Conservation (phyloP, 1,140 invertebrate species). For the Laodelphax striatellus region DNA sequence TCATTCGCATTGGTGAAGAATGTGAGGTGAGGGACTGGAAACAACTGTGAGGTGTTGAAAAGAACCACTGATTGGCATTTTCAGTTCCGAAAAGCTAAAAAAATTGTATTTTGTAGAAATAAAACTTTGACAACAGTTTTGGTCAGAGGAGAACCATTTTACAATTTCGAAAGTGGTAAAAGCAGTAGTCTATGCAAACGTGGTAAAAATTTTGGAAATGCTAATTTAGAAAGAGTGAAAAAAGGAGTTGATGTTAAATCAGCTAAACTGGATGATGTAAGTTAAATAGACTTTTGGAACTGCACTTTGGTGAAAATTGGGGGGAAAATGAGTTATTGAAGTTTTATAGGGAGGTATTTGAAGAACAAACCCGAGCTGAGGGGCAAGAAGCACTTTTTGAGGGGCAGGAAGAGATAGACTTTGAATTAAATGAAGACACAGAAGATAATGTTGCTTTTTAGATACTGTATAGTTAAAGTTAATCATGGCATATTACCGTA, state of each 20-base stretch:
- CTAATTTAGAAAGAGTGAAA: background rate
- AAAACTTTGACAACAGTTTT: background rate
- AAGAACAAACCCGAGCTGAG: background rate
- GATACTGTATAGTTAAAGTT: too few relatives aligned
- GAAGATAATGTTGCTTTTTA: too few relatives aligned
- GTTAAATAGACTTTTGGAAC: conserved; percentile 4
- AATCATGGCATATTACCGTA: too few relatives aligned
- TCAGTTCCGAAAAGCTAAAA: background rate
- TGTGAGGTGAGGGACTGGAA: conserved; percentile 11
- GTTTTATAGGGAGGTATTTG: conserved; percentile 3
- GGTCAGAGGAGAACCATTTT: conserved; percentile 1
- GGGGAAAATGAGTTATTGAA: background rate
- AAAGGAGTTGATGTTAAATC: background rate
- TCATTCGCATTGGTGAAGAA: conserved; percentile 2
- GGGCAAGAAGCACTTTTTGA: background rate
- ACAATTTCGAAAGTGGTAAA: background rate
- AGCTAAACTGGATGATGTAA: background rate
- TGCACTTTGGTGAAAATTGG: conserved; percentile 7
- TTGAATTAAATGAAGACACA: background rate
- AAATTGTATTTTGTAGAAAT: background rate
- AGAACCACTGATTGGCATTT: conserved; percentile 5
- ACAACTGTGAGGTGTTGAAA: background rate
- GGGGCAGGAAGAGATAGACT: background rate
- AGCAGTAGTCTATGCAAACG: too few relatives aligned
- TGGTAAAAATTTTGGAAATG: too few relatives aligned